Evolutionary conservation across 2,888 invertebrate genomes (phyloP).

Genomic region (Nematopogon swammerdamellus): DNA sequence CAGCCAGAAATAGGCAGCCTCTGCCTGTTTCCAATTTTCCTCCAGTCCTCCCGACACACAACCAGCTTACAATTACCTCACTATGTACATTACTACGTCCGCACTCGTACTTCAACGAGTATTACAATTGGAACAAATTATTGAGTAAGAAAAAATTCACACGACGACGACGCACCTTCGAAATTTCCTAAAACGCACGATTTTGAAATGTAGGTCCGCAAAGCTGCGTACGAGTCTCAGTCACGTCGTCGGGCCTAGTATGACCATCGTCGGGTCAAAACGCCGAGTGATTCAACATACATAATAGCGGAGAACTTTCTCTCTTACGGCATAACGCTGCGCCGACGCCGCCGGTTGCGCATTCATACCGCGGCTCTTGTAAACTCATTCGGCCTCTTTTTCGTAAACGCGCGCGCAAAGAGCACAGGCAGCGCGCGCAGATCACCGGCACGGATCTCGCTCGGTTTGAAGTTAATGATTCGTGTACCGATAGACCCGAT

Average conservation of each 20-base stretch:
- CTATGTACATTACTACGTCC: too few species aligned
- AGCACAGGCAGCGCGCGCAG: background rate
- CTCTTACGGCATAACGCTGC: slow-evolving; percentile 53
- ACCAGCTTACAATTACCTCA: too few species aligned
- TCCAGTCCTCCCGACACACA: too few species aligned
- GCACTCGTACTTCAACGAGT: too few species aligned
- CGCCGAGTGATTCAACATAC: slow-evolving; percentile 24
- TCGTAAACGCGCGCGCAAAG: slow-evolving; percentile 21
- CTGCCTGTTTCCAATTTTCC: too few species aligned
- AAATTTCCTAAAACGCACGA: background rate
- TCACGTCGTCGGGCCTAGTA: slow-evolving; percentile 1
- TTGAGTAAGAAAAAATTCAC: too few species aligned
- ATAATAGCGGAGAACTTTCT: slow-evolving; percentile 28
- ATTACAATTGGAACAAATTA: too few species aligned
- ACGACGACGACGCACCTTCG: too few species aligned
- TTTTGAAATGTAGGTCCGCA: slow-evolving; percentile 12
- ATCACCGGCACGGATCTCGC: background rate
- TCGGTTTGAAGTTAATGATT: too few species aligned
- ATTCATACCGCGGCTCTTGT: slow-evolving; percentile 16
- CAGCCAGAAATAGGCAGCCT: too few species aligned
- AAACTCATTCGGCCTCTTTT: slow-evolving; percentile 22
- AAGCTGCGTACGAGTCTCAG: slow-evolving; percentile 6
- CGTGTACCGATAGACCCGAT: too few species aligned
- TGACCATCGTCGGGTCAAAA: slow-evolving; percentile 3
- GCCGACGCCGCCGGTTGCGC: slow-evolving; percentile 29